A percentile compares a stretch with the other conserved stretches of the same genome.
Evolutionary conservation across 1,140 invertebrate species (phyloP).

Genomic region (Hypothenemus hampei): DNA sequence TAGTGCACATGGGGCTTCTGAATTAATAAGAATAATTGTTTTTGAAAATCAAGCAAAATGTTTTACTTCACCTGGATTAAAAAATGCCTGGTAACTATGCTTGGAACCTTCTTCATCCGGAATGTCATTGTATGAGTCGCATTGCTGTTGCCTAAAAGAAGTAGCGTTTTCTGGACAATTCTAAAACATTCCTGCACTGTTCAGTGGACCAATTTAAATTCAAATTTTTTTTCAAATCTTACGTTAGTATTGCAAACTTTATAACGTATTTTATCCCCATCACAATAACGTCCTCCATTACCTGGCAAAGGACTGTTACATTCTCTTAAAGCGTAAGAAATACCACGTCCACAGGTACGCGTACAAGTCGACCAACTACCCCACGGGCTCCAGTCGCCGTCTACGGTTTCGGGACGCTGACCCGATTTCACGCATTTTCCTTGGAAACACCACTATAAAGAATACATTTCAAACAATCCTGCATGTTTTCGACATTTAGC

Average conservation of each 20-base stretch:
- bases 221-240: conserved; percentile 14
- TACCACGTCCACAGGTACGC: conserved; percentile 59
- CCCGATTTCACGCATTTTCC: conserved; percentile 59
- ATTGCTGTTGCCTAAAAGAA: conserved; percentile 46
- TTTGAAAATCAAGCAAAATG: neutral
- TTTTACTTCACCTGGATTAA: conserved; percentile 5
- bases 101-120: neutral
- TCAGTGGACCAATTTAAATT: neutral
- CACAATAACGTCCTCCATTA: conserved; percentile 59
- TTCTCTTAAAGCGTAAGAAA: conserved; percentile 47
- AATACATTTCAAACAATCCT: neutral
- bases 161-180: conserved; percentile 50
- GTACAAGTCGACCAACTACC: conserved; percentile 53
- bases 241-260: conserved; percentile 58
- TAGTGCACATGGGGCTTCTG: conserved; percentile 53
- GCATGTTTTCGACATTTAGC: neutral
- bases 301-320: conserved; percentile 54
- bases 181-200: conserved; percentile 39
- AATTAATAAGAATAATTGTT: conserved; percentile 1
- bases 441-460: conserved; percentile 58
- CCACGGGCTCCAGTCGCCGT: conserved; percentile 63
- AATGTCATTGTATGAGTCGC: neutral
- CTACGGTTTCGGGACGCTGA: conserved; percentile 53
- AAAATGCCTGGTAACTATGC: conserved; percentile 6
- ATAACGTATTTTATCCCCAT: conserved; percentile 48